These are phyloP conservation scores for Muschampia plurimacula DNA, from an alignment of 2,888 invertebrate genomes.

Conservation along the genomic window DNA sequence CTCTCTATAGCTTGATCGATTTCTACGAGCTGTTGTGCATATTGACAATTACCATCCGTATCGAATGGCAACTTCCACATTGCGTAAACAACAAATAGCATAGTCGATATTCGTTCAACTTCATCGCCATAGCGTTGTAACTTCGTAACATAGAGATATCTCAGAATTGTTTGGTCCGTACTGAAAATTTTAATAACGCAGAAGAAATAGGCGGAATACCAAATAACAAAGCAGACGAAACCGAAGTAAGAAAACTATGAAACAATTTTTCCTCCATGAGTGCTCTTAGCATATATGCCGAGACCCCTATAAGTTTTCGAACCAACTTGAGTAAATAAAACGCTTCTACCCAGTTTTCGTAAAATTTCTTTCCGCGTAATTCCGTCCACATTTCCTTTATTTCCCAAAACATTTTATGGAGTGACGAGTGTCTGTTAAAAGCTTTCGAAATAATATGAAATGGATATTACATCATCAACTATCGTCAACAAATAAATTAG, in stretches of 20 bases:
- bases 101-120: conserved; percentile 57
- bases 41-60: conserved; percentile 50
- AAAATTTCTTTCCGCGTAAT: conserved; percentile 47
- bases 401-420: background rate
- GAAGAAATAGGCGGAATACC: conserved; percentile 58
- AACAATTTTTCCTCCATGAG: conserved; percentile 40
- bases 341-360: conserved; percentile 59
- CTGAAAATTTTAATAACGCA: conserved; percentile 55
- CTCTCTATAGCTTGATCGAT: conserved; percentile 58
- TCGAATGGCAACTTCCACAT: conserved; percentile 63
- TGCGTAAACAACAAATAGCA: conserved; percentile 54
- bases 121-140: conserved; percentile 67
- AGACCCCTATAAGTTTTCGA: conserved; percentile 56
- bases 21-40: conserved; percentile 54
- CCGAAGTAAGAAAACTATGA: conserved; percentile 54
- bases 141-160: conserved; percentile 64
- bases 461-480: background rate
- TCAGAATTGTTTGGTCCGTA: conserved; percentile 63
- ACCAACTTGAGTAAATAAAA: conserved; percentile 50
- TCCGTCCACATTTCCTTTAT: conserved; percentile 27
- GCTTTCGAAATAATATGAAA: background rate
- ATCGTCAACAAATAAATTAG: background rate
- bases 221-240: conserved; percentile 51
- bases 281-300: conserved; percentile 48
- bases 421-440: background rate